Evolutionary conservation across 2,797 vertebrate species (phyloP).

Genomic region (Rhinella marina): DNA sequence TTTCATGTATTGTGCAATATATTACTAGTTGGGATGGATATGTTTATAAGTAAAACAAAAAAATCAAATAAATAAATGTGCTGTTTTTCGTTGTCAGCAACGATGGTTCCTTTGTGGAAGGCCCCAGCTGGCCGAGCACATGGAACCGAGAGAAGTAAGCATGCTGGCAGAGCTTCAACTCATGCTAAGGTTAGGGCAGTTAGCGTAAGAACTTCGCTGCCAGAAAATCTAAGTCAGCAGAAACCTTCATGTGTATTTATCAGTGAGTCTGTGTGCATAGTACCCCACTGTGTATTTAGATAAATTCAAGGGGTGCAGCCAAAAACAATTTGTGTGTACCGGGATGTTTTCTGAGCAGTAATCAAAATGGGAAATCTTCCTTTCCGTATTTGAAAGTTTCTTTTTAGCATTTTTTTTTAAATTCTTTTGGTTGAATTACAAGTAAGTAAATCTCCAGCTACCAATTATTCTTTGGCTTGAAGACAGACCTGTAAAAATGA

Average conservation of each 20-base stretch:
- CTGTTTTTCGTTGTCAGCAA: background rate
- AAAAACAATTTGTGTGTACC: slow-evolving; percentile 47
- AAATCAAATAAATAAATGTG: background rate
- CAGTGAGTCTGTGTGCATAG: slow-evolving; percentile 17
- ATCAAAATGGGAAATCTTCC: slow-evolving; percentile 20
- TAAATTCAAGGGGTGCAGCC: slow-evolving; percentile 17
- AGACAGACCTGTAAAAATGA: background rate
- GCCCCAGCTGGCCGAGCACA: slow-evolving; percentile 56
- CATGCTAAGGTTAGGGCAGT: slow-evolving; percentile 52
- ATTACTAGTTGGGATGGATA: background rate
- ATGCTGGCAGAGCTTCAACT: slow-evolving; percentile 33
- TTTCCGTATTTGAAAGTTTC: background rate
- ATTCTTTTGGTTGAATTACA: background rate
- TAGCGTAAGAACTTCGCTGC: slow-evolving; percentile 40
- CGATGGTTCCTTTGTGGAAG: slow-evolving; percentile 27
- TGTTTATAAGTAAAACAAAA: background rate
- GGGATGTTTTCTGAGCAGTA: slow-evolving; percentile 20
- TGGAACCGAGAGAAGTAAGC: background rate
- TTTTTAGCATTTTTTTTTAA: background rate
- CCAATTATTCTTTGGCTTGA: background rate
- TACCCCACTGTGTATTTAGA: slow-evolving; percentile 34
- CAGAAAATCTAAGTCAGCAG: slow-evolving; percentile 44
- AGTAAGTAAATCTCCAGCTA: background rate
- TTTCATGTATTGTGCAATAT: background rate
- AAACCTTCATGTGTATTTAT: slow-evolving; percentile 37